Evolutionary conservation across 2,797 vertebrate genomes (phyloP).

Genomic region (Urosaurus nigricauda): DNA sequence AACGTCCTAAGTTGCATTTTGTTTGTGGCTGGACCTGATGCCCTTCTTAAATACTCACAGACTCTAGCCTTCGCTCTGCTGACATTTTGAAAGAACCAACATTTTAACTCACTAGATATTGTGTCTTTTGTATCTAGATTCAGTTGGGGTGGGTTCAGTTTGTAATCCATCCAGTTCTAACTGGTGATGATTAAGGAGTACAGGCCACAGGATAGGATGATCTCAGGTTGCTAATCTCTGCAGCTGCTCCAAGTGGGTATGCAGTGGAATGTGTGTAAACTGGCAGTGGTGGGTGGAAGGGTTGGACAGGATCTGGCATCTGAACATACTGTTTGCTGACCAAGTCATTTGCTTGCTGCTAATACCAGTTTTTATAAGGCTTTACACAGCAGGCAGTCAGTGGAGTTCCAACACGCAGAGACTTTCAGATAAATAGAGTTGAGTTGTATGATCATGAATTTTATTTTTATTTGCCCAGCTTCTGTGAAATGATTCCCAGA

Average conservation of each 20-base stretch:
- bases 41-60: background rate
- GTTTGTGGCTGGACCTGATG: background rate
- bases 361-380: slow-evolving; percentile 22
- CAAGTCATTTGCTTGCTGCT: rapidly evolving
- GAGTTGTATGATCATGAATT: background rate
- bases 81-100: background rate
- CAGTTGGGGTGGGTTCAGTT: background rate
- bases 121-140: background rate
- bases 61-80: background rate
- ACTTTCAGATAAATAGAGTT: slow-evolving; percentile 43
- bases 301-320: background rate
- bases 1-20: background rate
- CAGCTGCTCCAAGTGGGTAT: slow-evolving; percentile 7
- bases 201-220: background rate
- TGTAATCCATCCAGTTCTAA: background rate
- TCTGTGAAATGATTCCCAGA: slow-evolving; percentile 21
- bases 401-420: slow-evolving; percentile 35
- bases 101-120: background rate
- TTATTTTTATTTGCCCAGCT: background rate
- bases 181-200: background rate
- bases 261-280: slow-evolving; percentile 10
- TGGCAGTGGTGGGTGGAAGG: background rate
- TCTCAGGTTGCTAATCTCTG: slow-evolving; percentile 20
- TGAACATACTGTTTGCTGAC: background rate
- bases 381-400: rapidly evolving